Base-by-base conservation (phyloP, 2,113 vertebrate species). In the Leucoraja erinaceus region DNA sequence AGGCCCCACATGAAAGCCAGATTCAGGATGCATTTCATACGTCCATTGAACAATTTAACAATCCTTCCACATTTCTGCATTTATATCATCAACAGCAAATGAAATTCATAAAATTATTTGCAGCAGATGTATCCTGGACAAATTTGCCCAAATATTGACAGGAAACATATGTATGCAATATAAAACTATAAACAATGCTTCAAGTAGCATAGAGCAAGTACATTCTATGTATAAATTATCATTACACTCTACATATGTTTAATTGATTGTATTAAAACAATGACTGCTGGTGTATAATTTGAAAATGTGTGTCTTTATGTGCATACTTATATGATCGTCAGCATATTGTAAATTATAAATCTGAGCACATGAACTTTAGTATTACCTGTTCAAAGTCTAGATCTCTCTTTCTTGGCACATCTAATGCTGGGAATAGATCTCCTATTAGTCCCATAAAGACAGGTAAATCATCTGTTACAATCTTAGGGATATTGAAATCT, bases 401-500 rank as follows among this genome's bases (percentile, higher is more conserved):
- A 92, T 97, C 95, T 77, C 96, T 95, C 79, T 96, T 97, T 70
- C 96, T 95, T 4, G 96, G 96, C 86, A 96, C 95, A 0, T 96
- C 95, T 93, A 97, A 94, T 0, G 96, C 95, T 0, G 96, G 96
- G 94, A 97, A 97, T 11, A 97, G 95, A 94, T 97, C 96, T 76
- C 96, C 96, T 0, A 97, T 96, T 2, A 97, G 95, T 54, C 96
- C 96, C 96, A 96, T 94, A 95, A 97, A 97, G 33, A 97, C 94
- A 0, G 96, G 96, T 88, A 97, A 90, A 93, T 97, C 96, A 0
- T 97, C 96, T 0, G 96, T 96, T 93, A 97, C 94, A 0, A 97
- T 96, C 94, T 96, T 97, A 94, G 96, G 96, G 93, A 95, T 95
- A 93, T 97, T 97, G 94, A 97, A 97, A 93, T 97, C 96, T 78